Percentiles rank a stretch among this genome's conserved stretches.
Conservation (phyloP, 2,113 vertebrate species). For the Otolemur garnettii region DNA sequence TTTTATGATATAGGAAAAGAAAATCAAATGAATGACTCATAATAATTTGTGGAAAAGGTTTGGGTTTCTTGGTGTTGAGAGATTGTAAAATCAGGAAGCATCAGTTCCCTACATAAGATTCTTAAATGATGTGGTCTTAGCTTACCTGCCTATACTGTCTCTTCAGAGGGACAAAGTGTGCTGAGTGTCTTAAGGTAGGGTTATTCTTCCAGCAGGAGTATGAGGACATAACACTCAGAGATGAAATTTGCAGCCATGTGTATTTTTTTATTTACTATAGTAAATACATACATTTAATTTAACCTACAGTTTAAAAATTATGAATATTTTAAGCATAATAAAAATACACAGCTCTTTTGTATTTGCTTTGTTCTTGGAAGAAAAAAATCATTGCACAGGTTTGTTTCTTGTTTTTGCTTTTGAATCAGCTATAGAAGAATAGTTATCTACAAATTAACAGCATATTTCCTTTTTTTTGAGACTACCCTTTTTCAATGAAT, state of each 20-base stretch:
- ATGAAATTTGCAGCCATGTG: neutral
- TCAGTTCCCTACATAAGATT: rapidly evolving
- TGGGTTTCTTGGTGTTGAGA: neutral
- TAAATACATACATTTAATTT: conserved; percentile 33
- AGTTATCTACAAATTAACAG: neutral
- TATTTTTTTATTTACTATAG: neutral
- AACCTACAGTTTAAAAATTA: neutral
- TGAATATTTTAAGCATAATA: neutral
- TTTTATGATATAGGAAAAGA: conserved; percentile 7
- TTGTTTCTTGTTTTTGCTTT: conserved; percentile 34
- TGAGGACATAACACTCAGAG: too few species aligned
- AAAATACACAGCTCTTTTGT: conserved; percentile 1
- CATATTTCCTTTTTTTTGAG: neutral
- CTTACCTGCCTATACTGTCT: neutral
- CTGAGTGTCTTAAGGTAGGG: neutral
- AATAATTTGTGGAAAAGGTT: neutral
- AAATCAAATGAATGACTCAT: neutral
- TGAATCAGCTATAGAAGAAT: conserved; percentile 1
- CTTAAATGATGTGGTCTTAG: neutral
- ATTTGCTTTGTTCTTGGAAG: conserved; percentile 51
- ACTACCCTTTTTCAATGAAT: neutral
- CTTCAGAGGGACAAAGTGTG: neutral
- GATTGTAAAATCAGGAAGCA: neutral
- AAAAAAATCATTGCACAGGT: neutral
- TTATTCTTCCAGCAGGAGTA: neutral